Evolutionary conservation across 1,140 invertebrate genomes (phyloP), one percentile per base, ranked within the genome.

Genomic region (Onthophagus taurus): DNA sequence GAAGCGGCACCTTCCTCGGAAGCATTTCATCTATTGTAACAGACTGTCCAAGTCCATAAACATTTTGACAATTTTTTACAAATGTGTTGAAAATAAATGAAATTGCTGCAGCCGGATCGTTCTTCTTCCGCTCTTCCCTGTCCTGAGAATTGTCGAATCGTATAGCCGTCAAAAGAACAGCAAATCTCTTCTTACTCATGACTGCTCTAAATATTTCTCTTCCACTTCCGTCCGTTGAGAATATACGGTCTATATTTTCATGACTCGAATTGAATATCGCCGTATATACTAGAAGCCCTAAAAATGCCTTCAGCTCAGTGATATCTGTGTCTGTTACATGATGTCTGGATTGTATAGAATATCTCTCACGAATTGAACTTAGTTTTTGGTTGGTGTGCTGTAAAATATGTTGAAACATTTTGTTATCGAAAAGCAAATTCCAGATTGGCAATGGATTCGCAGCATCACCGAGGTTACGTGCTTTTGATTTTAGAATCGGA

Each of bases 11-110:
- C 57, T 31, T 9, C 66, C 67, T 34, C 63, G 39, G 54, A 70
- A 71, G 19, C n/a, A 59, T 55, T 50, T 68, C 61, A 50, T 67
- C 62, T 24, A 66, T 52, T n/a, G 49, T 53, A 1, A 52, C 35
- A 31, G 52, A 55, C 29, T 44, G 16, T 14, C 58, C 43, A 12
- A 52, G 37, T 7, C 42, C 47, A n/a, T 59, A 64, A 13, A 33
- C 12, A 11, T 34, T 35, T 38, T 53, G 53, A 51, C 55, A 57
- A 13, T 59, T 58, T 7, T 47, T 30, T 21, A 45, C 46, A 30
- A 49, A 49, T 21, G 16, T 14, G 12, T 49, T 26, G 14, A 49
- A 45, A 20, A 34, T 30, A 31, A 41, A 8, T 11, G 18, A 34
- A 13, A 49, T 46, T 6, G 31, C 12, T 18, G 19, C 18, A 14